Evolutionary conservation across 2,888 invertebrate species (phyloP).

Genomic region (Eledone cirrhosa): DNA sequence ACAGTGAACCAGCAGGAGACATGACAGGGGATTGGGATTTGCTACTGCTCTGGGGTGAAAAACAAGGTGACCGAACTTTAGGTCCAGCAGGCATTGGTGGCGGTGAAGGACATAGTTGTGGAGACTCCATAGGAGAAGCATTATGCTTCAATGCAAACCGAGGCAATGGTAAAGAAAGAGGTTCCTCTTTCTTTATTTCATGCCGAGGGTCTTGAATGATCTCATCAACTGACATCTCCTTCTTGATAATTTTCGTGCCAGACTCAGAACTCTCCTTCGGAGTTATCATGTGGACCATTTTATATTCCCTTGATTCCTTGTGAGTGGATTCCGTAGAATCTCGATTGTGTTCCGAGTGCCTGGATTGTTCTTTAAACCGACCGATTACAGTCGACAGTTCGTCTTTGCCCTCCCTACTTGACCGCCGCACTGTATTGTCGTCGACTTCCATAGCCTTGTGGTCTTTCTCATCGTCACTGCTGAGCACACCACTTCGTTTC

Average conservation of each 20-base stretch:
- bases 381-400: conserved; percentile 23
- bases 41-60: conserved; percentile 51
- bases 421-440: not conserved
- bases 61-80: conserved; percentile 48
- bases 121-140: conserved; percentile 47
- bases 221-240: conserved; percentile 15
- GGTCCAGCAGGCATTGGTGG: conserved; percentile 32
- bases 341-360: conserved; percentile 10
- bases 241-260: conserved; percentile 21
- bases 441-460: conserved; percentile 12
- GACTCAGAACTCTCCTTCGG: not conserved
- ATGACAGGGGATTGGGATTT: conserved; percentile 53
- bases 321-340: conserved; percentile 20
- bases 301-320: conserved; percentile 22
- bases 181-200: conserved; percentile 57
- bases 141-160: conserved; percentile 77
- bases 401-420: conserved; percentile 9
- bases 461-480: conserved; percentile 52
- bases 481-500: conserved; percentile 45
- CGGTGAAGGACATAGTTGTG: conserved; percentile 41
- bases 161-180: conserved; percentile 85
- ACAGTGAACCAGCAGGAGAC: conserved; percentile 45
- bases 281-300: conserved; percentile 18
- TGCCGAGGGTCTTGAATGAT: conserved; percentile 26
- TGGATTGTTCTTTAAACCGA: conserved; percentile 23